Evolutionary conservation across 1,140 invertebrate species (phyloP).

Genomic region (Achroia grisella): DNA sequence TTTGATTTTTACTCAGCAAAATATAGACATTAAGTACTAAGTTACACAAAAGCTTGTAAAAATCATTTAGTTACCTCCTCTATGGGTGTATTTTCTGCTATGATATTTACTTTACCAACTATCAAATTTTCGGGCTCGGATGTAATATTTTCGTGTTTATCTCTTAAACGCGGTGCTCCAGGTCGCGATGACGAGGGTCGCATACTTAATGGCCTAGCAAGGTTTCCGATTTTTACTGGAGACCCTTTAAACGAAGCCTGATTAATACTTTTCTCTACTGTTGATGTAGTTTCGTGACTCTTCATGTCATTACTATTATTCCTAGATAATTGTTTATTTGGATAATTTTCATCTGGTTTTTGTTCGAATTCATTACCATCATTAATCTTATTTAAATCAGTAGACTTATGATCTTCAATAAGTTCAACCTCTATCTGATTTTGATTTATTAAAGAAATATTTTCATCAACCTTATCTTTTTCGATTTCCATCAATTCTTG

Average conservation of each 20-base stretch:
- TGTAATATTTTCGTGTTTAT: conserved; percentile 69
- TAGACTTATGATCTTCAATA: not conserved
- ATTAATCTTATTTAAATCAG: not conserved
- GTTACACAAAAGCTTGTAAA: no score
- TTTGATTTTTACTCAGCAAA: no score
- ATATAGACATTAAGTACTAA: no score
- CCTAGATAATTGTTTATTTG: no score
- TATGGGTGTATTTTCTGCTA: conserved; percentile 78
- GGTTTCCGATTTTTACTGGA: conserved; percentile 1
- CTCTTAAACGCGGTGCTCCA: conserved; percentile 81
- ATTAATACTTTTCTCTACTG: not conserved
- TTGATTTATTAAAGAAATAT: not conserved
- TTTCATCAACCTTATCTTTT: not conserved
- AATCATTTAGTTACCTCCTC: conserved; percentile 55
- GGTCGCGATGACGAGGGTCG: conserved; percentile 85
- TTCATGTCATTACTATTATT: no score
- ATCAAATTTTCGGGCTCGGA: conserved; percentile 72
- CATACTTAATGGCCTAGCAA: conserved; percentile 77
- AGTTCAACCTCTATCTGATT: not conserved
- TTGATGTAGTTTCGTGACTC: not conserved
- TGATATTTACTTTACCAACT: conserved; percentile 79
- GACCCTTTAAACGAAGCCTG: not conserved
- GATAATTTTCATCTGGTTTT: not conserved
- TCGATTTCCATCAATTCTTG: conserved; percentile 17
- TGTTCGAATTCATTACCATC: not conserved